A percentile compares a stretch with the other conserved stretches of the same genome.
Conservation (phyloP, 92 coral and sea anemone genomes). For the Heliopora coerulea region DNA sequence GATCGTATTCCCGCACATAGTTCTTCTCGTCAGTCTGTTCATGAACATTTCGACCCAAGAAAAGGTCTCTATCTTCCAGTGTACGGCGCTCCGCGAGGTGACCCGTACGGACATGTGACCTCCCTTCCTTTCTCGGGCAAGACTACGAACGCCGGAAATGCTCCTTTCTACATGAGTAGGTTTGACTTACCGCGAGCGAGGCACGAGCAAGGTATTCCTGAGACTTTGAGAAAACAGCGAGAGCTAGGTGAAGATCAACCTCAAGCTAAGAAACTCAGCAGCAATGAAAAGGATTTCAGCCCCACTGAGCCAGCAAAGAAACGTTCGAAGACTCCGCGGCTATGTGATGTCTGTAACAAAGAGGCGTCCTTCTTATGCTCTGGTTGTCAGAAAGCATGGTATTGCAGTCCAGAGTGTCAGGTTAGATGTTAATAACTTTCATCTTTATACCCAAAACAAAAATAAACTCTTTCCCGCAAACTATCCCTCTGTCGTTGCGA, state of each 20-base stretch:
- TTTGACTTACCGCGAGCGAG: neutral
- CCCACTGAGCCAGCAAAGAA: constrained; percentile 11
- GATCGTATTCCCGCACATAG: neutral
- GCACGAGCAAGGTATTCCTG: constrained; percentile 9
- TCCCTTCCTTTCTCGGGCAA: constrained; percentile 21
- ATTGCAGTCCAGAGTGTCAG: constrained; percentile 98
- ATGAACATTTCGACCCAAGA: neutral
- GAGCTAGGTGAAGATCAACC: neutral
- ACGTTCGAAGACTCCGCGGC: neutral
- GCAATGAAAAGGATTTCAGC: neutral
- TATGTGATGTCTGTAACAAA: constrained; percentile 62
- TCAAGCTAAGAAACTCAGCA: neutral
- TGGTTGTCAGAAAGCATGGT: constrained; percentile 99
- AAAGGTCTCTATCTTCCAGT: constrained; percentile 31
- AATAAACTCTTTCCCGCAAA: no score
- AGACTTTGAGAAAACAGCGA: constrained; percentile 17
- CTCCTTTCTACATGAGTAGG: constrained; percentile 31
- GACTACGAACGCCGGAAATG: constrained; percentile 29
- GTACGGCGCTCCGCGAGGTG: constrained; percentile 15
- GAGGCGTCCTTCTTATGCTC: constrained; percentile 98
- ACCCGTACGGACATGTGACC: constrained; percentile 15
- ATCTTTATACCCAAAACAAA: no score
- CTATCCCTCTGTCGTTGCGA: no score
- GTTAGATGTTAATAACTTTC: constrained; percentile 40
- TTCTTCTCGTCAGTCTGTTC: neutral